These are phyloP conservation scores for Rhabdophis nuchalis DNA, from an alignment of 2,797 vertebrate species.

Conservation along the genomic window DNA sequence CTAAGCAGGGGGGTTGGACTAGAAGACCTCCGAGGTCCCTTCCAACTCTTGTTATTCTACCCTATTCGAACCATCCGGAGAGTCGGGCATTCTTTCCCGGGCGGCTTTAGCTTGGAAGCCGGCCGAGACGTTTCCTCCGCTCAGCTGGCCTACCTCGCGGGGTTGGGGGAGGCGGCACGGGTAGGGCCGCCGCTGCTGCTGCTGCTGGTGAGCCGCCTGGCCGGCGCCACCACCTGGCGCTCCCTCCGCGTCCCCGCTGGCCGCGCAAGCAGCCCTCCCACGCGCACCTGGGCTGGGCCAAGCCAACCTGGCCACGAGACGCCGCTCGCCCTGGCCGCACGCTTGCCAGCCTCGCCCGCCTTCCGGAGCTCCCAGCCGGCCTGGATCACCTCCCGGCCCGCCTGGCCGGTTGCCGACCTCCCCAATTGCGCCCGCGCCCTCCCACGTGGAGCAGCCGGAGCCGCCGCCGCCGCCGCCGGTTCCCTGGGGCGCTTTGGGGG, in stretches of 20 bases:
- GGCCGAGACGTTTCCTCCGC: not conserved
- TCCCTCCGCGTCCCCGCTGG: not conserved
- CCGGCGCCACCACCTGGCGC: not conserved
- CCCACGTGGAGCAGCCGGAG: slow-evolving; percentile 4
- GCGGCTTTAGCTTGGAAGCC: not conserved
- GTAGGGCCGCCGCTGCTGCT: too few species aligned
- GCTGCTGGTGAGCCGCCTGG: too few species aligned
- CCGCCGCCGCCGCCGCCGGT: slow-evolving; percentile 27
- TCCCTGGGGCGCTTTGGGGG: slow-evolving; percentile 36
- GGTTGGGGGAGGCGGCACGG: not conserved
- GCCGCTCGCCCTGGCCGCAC: not conserved
- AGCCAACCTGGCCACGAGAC: not conserved
- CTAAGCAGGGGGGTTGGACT: too few species aligned
- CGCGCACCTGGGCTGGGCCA: not conserved
- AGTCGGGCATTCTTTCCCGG: too few species aligned
- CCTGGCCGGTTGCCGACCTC: not conserved
- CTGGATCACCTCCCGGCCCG: not conserved
- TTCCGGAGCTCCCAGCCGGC: not conserved
- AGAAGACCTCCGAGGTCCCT: too few species aligned
- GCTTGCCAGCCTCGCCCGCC: not conserved
- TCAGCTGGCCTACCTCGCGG: not conserved
- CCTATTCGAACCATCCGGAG: too few species aligned
- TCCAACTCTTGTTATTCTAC: too few species aligned
- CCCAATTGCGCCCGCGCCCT: not conserved
- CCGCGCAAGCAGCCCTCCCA: not conserved